Conservation (phyloP, 2,797 vertebrate species). For the Otus scops region DNA sequence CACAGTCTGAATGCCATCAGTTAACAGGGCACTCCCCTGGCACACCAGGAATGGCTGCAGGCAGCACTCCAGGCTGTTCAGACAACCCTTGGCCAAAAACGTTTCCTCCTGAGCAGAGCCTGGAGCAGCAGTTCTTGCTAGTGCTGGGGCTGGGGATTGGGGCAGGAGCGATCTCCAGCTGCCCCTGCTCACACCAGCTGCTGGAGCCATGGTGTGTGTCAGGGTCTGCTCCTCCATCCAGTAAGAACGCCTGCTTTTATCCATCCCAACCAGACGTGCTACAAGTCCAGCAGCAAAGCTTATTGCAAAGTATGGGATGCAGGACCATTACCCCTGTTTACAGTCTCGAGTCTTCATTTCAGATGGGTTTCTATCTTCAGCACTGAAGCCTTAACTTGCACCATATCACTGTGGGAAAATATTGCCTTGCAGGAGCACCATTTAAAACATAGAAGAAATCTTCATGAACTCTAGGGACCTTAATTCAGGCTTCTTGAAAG, state of each 20-base stretch:
- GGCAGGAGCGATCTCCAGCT: neutral
- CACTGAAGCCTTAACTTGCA: neutral
- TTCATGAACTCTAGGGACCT: neutral
- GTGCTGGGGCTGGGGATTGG: neutral
- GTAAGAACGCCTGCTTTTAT: neutral
- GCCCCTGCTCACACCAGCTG: neutral
- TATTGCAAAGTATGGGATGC: too few species aligned
- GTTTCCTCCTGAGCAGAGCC: neutral
- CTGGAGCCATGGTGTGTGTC: neutral
- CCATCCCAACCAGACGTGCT: neutral
- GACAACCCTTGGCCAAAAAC: neutral
- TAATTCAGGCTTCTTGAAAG: neutral
- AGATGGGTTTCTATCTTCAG: neutral
- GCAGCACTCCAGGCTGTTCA: neutral
- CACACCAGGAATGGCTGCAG: neutral
- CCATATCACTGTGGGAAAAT: neutral
- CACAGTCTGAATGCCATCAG: too few species aligned
- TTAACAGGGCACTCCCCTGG: neutral
- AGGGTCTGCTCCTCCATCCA: neutral
- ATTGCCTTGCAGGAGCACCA: neutral
- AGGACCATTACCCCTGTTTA: neutral
- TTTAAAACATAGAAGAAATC: neutral
- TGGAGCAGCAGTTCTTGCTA: neutral
- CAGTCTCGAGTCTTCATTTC: neutral
- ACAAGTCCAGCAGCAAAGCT: neutral